These are phyloP conservation scores for Tolypeutes matacus DNA, from an alignment of 2,797 vertebrate species.

Conservation along the genomic window DNA sequence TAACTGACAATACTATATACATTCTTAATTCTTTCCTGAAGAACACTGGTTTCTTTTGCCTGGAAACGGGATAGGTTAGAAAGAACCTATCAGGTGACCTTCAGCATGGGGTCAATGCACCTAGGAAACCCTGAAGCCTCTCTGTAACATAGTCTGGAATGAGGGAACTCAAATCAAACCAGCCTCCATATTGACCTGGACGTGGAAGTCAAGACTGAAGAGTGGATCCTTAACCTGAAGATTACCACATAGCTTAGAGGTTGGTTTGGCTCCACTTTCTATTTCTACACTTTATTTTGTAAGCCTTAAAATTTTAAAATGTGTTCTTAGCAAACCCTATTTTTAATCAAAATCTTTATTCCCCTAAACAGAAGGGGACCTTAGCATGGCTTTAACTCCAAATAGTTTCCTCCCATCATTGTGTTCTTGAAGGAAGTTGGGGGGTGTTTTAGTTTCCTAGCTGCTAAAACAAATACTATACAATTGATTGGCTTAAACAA, in stretches of 20 bases:
- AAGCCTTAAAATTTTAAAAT: conserved; percentile 17
- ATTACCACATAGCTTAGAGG: neutral
- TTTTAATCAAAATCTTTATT: conserved; percentile 53
- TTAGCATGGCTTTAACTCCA: neutral
- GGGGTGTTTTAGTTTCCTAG: no score
- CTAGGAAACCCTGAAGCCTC: no score
- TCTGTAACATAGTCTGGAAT: no score
- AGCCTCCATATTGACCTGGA: neutral
- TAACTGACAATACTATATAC: neutral
- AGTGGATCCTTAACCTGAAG: neutral
- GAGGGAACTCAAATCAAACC: neutral
- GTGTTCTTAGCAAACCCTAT: neutral
- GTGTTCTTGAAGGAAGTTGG: neutral
- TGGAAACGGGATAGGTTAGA: neutral
- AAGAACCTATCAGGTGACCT: neutral
- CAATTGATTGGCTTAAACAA: no score
- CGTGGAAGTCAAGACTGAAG: neutral
- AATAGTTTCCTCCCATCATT: neutral
- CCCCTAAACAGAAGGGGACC: neutral
- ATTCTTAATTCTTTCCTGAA: neutral
- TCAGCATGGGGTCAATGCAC: neutral
- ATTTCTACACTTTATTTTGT: conserved; percentile 13
- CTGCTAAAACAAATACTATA: no score
- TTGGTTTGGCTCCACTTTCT: conserved; percentile 13
- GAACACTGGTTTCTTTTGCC: neutral